Percentiles rank a stretch among this genome's conserved stretches.
phyloP scores from a whole-genome alignment of 2,888 invertebrate genomes.

The Callimorpha dominula region DNA sequence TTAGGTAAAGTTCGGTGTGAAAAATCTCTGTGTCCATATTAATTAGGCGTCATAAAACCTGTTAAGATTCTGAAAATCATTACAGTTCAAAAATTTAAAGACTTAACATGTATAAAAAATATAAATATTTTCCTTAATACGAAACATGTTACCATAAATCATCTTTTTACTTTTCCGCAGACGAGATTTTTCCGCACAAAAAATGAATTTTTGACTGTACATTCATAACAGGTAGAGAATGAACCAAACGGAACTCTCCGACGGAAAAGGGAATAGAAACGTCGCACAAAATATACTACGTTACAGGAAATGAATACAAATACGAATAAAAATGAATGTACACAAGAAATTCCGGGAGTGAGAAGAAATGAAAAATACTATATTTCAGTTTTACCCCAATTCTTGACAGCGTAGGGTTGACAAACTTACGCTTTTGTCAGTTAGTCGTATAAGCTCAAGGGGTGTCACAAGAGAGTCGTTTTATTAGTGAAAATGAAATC shows the following conservation, averaged over 20 bases:
- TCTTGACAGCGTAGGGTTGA: constrained; percentile 57
- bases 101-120: background rate
- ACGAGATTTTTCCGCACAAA: background rate
- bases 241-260: constrained; percentile 50
- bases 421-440: constrained; percentile 17
- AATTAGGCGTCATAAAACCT: no score
- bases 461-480: background rate
- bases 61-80: no score
- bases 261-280: constrained; percentile 65
- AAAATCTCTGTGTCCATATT: no score
- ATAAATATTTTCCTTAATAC: background rate
- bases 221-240: constrained; percentile 43
- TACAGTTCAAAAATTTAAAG: no score
- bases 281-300: constrained; percentile 76
- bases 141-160: background rate
- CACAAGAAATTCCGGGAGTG: constrained; percentile 70
- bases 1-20: no score
- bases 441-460: background rate
- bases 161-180: background rate
- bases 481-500: background rate
- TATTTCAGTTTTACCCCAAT: constrained; percentile 71
- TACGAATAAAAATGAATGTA: constrained; percentile 82
- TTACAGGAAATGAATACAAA: constrained; percentile 85
- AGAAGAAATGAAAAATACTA: constrained; percentile 81
- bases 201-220: constrained; percentile 5